phyloP scores from a whole-genome alignment of 2,113 vertebrate genomes.

The Lophotis ruficrista region DNA sequence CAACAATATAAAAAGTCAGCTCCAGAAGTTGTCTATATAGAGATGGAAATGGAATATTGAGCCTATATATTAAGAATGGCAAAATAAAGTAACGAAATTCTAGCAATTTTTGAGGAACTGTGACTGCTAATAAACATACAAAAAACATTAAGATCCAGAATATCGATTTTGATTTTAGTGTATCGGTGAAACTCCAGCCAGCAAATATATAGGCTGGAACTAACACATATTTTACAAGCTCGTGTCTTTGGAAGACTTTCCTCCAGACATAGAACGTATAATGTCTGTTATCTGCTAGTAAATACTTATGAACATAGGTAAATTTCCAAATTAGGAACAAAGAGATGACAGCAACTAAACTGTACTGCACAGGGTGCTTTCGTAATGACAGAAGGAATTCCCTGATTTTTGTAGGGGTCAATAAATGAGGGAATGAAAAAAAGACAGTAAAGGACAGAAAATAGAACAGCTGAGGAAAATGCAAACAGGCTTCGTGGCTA shows the following conservation, averaged over 20 bases:
- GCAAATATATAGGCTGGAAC: conserved; percentile 90
- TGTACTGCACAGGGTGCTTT: conserved; percentile 79
- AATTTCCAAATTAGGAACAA: conserved; percentile 91
- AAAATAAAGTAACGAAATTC: conserved; percentile 97
- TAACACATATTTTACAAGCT: conserved; percentile 84
- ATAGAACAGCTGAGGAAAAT: conserved; percentile 94
- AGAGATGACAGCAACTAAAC: conserved; percentile 57
- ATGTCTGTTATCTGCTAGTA: conserved; percentile 96
- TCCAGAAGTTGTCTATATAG: conserved; percentile 82
- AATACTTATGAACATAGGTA: conserved; percentile 90
- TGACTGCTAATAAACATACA: conserved; percentile 80
- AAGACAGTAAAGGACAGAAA: conserved; percentile 88
- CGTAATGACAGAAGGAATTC: conserved; percentile 80
- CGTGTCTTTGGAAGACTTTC: conserved; percentile 86
- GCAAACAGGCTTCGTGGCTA: conserved; percentile 90
- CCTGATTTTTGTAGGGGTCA: conserved; percentile 78
- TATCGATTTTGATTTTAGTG: conserved; percentile 84
- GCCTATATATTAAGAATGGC: conserved; percentile 91
- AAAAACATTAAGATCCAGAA: conserved; percentile 90
- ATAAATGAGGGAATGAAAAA: conserved; percentile 85
- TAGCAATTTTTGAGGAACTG: conserved; percentile 91
- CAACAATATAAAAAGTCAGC: conserved; percentile 80
- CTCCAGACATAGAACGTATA: conserved; percentile 96
- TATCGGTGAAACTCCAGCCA: conserved; percentile 88
- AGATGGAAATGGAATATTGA: conserved; percentile 87